Base-by-base conservation (phyloP, 2,113 vertebrate species). In the Ochotona princeps region DNA sequence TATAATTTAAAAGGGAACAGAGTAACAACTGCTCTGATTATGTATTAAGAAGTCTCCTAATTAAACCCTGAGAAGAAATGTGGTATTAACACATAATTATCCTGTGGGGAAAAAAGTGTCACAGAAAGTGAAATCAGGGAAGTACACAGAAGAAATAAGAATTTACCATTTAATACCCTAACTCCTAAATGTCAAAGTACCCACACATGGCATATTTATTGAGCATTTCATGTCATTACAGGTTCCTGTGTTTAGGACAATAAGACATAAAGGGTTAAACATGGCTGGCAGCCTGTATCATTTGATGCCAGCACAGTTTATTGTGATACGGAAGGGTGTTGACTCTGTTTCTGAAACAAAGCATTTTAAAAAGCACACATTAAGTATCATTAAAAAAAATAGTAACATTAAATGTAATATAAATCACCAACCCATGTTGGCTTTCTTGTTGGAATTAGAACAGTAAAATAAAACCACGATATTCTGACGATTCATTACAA, bases 41-140 rank as follows among this genome's bases (percentile, higher is more conserved):
- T 2, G 79, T 92, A 81, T 57, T 93, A 91, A 57, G 79, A 28
- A 84, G 78, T 30, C 0, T 80, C 28, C 25, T 91, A 89, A 89
- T 87, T 91, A 87, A 72, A 60, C 20, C 90, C 90, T 15, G 18
- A 60, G 30, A 83, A 83, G 13, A 28, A 54, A 69, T 60, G 5
- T 12, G 9, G 49, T 66, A 51, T 90, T 94, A 86, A 54, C 72
- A 73, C 23, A 8, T 69, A 69, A 35, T 74, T 44, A 4, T 87
- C 94, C n/a, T 32, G 57, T 75, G 35, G 63, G 38, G 38, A 14
- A 87, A 87, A 78, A 70, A 21, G 7, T 70, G 8, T 57, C 65
- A 66, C 60, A 95, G 83, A 87, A 75, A 83, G 47, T 23, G 8
- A 70, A 79, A 28, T 80, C 28, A 72, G 0, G 83, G 35, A 89